phyloP scores from a whole-genome alignment of 2,113 vertebrate genomes.

The Protomyctophum bolini region DNA sequence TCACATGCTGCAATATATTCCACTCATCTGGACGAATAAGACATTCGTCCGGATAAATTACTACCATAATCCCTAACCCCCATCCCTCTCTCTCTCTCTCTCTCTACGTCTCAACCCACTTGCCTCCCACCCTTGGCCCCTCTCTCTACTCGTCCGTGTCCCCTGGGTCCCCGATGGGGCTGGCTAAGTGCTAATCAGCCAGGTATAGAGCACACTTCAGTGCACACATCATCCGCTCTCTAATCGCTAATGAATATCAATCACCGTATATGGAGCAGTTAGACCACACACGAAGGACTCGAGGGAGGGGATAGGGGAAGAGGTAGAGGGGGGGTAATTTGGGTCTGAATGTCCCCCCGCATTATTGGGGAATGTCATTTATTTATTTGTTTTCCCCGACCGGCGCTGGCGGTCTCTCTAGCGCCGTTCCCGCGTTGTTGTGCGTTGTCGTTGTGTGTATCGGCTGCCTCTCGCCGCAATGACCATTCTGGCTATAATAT shows the following conservation, averaged over 20 bases:
- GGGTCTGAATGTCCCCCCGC: no score
- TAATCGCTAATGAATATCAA: slow-evolving; percentile 81
- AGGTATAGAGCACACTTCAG: slow-evolving; percentile 79
- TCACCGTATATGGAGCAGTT: slow-evolving; percentile 60
- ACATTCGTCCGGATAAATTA: slow-evolving; percentile 66
- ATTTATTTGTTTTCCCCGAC: no score
- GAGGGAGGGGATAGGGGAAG: slow-evolving; percentile 21
- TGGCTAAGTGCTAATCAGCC: slow-evolving; percentile 77
- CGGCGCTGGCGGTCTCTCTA: no score
- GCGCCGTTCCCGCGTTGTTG: no score
- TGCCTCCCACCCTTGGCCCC: slow-evolving; percentile 50
- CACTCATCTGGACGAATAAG: slow-evolving; percentile 76
- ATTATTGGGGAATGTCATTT: no score
- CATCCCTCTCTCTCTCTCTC: slow-evolving; percentile 30
- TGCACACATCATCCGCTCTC: slow-evolving; percentile 70
- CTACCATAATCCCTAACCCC: slow-evolving; percentile 54
- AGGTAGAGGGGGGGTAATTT: no score
- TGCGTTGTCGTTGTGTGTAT: no score
- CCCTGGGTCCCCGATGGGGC: slow-evolving; percentile 45
- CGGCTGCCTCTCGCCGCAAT: no score
- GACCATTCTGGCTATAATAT: no score
- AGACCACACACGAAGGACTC: slow-evolving; percentile 59
- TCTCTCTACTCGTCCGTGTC: slow-evolving; percentile 15
- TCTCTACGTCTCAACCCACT: slow-evolving; percentile 27
- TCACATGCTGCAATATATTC: slow-evolving; percentile 60